Base-by-base conservation (phyloP, 2,888 invertebrate genomes). In the Agonopterix subpropinquella region DNA sequence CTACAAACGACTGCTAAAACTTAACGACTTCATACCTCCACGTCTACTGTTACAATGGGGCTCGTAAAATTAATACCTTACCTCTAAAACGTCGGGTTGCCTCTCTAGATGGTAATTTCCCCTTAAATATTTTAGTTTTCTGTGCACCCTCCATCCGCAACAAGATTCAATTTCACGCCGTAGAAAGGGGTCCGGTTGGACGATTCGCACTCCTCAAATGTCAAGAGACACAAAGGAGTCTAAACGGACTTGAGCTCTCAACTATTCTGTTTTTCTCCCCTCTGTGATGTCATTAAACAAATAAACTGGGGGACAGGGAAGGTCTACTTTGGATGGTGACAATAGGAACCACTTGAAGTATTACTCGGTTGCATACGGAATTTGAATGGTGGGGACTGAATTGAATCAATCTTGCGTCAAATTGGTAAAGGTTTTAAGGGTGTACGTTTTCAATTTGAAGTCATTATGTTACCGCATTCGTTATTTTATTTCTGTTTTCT, bases 81-180 rank as follows among this genome's bases (percentile, higher is more conserved):
- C 81, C 79, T 81, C 72, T 58, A 67, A 74, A 79, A 77, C 66
- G 74, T 72, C 70, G 72, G 67, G 71, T 67, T 64, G 69, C 64
- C 74, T 74, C 78, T 77, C 79, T 64, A 65, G 76, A 77, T 77
- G 77, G 80, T 80, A 81, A 83, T 82, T 80, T 73, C 73, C 80
- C 74, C 80, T 79, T 78, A 87, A 87, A 88, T 87, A 86, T 87
- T 87, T 87, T 84, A 88, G 85, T 85, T 85, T 82, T 75, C 80
- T 65, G 66, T 71, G 65, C 78, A 73, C 84, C 86, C 85, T 80
- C 71, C 73, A 65, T 67, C 83, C 82, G 77, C 81, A 86, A 86
- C 87, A 87, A 81, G 86, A 88, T 88, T 88, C 87, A 88, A 88
- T 88, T 87, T 87, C 81, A 86, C 86, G 83, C 84, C 83, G 77